phyloP scores from a whole-genome alignment of 1,140 invertebrate species.

The Philotrypesis tridentata region DNA sequence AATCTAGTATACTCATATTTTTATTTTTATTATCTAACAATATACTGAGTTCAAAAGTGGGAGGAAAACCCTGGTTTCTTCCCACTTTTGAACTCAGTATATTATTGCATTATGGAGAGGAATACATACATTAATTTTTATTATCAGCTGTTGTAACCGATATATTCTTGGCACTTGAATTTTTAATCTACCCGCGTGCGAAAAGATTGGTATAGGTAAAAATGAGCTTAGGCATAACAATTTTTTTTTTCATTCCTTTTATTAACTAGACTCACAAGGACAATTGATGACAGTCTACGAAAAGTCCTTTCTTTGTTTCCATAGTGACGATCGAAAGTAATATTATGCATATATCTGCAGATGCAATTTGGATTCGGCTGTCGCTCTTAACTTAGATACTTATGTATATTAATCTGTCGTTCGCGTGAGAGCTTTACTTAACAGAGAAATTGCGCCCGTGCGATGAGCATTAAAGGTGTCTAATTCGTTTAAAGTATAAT shows the following conservation, averaged over 20 bases:
- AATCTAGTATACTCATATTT: no score
- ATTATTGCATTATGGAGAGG: no score
- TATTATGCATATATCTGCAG: conserved; percentile 11
- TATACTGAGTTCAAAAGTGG: no score
- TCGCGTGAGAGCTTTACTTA: conserved; percentile 9
- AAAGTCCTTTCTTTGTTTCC: conserved; percentile 33
- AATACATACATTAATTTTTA: no score
- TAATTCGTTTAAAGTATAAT: conserved; percentile 12
- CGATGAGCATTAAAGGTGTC: conserved; percentile 21
- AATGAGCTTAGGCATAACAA: background rate
- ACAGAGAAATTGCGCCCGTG: conserved; percentile 11
- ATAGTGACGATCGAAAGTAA: conserved; percentile 37
- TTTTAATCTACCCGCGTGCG: no score
- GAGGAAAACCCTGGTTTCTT: no score
- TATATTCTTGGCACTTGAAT: no score
- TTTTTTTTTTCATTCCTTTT: conserved; percentile 33
- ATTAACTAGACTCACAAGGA: conserved; percentile 49
- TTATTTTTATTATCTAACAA: no score
- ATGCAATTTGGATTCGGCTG: conserved; percentile 11
- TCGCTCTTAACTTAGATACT: background rate
- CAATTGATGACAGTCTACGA: conserved; percentile 43
- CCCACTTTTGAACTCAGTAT: no score
- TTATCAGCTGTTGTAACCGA: no score
- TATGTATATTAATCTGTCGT: conserved; percentile 17
- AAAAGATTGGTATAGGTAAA: background rate